These are phyloP conservation scores for Melieria crassipennis DNA, from an alignment of 2,888 invertebrate species.

Conservation along the genomic window DNA sequence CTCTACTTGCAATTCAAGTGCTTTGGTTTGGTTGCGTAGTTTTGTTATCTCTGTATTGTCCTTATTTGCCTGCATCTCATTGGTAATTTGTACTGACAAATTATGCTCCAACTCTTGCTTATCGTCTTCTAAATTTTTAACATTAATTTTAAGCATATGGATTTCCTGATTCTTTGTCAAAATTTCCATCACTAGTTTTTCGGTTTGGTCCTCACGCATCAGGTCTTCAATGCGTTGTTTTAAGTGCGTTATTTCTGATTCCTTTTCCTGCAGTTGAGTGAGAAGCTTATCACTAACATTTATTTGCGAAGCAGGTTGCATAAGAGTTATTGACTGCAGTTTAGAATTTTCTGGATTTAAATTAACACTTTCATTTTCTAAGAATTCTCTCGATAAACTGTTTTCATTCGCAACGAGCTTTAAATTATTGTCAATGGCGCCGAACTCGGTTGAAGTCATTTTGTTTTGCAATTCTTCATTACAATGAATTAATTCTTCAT, in stretches of 20 bases:
- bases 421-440: too few species aligned
- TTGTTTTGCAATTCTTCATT: constrained; percentile 31
- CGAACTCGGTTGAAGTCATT: too few species aligned
- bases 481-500: constrained; percentile 28
- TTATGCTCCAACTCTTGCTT: constrained; percentile 64
- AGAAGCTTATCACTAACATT: constrained; percentile 48
- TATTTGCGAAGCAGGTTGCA: too few species aligned
- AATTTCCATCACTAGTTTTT: constrained; percentile 63
- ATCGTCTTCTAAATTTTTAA: constrained; percentile 65
- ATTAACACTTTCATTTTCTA: constrained; percentile 41
- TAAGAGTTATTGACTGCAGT: constrained; percentile 16
- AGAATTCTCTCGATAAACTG: too few species aligned
- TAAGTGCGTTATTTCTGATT: constrained; percentile 60
- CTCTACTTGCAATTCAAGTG: constrained; percentile 50
- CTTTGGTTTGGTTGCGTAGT: constrained; percentile 21
- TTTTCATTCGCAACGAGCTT: too few species aligned
- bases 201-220: constrained; percentile 64
- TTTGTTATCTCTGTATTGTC: constrained; percentile 24
- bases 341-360: constrained; percentile 38
- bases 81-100: constrained; percentile 52
- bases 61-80: constrained; percentile 47
- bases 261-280: constrained; percentile 58
- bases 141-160: constrained; percentile 63
- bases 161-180: constrained; percentile 64
- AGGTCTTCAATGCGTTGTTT: constrained; percentile 65